Conservation (phyloP, 2,113 vertebrate genomes). For the Hystrix cristata region DNA sequence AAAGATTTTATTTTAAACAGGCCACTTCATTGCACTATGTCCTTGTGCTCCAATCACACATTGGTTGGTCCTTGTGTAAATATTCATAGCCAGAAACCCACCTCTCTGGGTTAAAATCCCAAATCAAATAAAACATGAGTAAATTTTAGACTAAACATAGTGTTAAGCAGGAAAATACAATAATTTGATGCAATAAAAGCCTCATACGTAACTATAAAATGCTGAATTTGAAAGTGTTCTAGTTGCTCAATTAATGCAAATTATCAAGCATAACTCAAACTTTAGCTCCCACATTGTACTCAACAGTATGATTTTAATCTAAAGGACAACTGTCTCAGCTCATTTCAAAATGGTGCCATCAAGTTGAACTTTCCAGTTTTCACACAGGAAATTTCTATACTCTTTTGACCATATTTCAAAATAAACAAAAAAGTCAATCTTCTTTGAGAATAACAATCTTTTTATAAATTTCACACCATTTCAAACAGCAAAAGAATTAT, state of each 20-base stretch:
- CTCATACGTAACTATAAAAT: constrained; percentile 39
- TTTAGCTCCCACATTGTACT: not conserved
- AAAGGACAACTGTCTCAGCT: constrained; percentile 7
- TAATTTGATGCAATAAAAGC: constrained; percentile 51
- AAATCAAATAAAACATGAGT: constrained; percentile 67
- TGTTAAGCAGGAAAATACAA: constrained; percentile 43
- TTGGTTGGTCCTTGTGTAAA: not conserved
- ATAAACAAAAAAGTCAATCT: not conserved
- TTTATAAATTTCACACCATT: not conserved
- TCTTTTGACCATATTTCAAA: constrained; percentile 56
- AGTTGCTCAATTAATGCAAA: constrained; percentile 62
- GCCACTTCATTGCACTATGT: not conserved
- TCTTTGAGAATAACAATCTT: not conserved
- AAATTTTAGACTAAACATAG: constrained; percentile 47
- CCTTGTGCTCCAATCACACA: not conserved
- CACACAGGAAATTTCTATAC: constrained; percentile 38
- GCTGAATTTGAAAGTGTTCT: constrained; percentile 53
- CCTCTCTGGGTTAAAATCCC: constrained; percentile 37
- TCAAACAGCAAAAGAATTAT: constrained; percentile 41
- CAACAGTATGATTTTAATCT: constrained; percentile 11
- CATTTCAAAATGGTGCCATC: constrained; percentile 25
- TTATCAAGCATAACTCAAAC: constrained; percentile 24
- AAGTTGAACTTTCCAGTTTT: constrained; percentile 13
- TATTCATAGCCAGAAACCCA: constrained; percentile 59
- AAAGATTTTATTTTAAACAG: not conserved